Evolutionary conservation across 2,113 vertebrate species (phyloP), one percentile per base, ranked within the genome.

Genomic region (Conger conger): DNA sequence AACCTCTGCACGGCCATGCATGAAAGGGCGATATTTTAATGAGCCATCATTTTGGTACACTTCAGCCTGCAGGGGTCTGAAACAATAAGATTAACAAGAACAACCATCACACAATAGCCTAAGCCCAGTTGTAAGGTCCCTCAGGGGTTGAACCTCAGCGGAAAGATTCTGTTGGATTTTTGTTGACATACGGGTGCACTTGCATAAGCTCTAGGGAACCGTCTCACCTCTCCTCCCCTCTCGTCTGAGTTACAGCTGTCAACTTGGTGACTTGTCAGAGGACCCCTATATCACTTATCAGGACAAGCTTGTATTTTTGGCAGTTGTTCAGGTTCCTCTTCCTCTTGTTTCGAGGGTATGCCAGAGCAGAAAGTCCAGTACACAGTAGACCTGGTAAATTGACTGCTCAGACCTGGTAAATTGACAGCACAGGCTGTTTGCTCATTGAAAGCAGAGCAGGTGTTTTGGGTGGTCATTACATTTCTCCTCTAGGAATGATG

Each of bases 401-500:
- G 57, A 23, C 57, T 23, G 57, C 57, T 27, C 23, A 2, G 16
- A 16, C 16, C 50, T 45, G 50, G 40, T n/a, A 81, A 53, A 80
- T 80, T 16, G 37, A 35, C 11, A 36, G 53, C 35, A 35, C 50
- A 57, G 57, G 45, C 53, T 13, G 42, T 81, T 23, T 45, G 35
- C 79, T 81, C 42, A 57, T 79, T 78, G 38, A 84, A 45, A 84
- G 33, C 18, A 79, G 83, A 38, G 45, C 20, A n/a, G n/a, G 80
- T n/a, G 15, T 35, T 63, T 82, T 53, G 36, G 60, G 27, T 11
- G 53, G 38, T 38, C 45, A 77, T 82, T 35, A 23, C 27, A 86
- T 40, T 35, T 79, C 18, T 63, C 85, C 60, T 82, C 23, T 23
- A 81, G 79, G 68, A 78, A 33, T 86, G 80, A 82, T 73, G 50